These are phyloP conservation scores for Cosmopolites sordidus DNA, from an alignment of 2,888 invertebrate species.

Conservation along the genomic window DNA sequence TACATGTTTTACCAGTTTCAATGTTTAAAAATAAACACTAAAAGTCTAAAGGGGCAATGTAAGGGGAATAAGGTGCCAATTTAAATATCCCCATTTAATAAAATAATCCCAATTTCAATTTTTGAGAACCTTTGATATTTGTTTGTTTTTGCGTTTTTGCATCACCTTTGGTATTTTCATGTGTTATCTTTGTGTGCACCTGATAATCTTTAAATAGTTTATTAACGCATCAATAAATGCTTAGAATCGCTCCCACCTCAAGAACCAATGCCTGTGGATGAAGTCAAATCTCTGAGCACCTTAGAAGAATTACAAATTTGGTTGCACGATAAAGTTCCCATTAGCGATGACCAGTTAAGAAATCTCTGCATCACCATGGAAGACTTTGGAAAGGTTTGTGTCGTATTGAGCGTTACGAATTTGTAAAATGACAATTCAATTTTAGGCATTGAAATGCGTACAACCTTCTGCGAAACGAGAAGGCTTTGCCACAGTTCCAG, in stretches of 20 bases:
- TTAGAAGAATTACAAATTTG: slow-evolving; percentile 60
- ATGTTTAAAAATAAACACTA: no score
- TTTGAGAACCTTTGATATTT: no score
- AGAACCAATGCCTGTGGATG: slow-evolving; percentile 31
- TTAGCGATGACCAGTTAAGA: slow-evolving; percentile 59
- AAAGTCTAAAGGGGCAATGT: no score
- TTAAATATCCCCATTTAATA: no score
- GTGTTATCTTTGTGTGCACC: no score
- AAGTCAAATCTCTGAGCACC: slow-evolving; percentile 32
- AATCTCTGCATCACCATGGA: slow-evolving; percentile 65
- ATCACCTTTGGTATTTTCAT: no score
- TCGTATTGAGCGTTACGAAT: not conserved
- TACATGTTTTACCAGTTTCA: no score
- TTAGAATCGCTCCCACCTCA: slow-evolving; percentile 30
- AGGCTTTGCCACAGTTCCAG: slow-evolving; percentile 96
- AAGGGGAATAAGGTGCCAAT: no score
- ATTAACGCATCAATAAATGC: no score
- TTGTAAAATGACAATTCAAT: slow-evolving; percentile 2
- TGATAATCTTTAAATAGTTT: no score
- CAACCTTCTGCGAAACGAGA: slow-evolving; percentile 94
- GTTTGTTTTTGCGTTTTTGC: no score
- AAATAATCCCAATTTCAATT: no score
- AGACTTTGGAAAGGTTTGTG: slow-evolving; percentile 60
- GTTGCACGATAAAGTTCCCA: slow-evolving; percentile 60
- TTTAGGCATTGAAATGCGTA: slow-evolving; percentile 67